phyloP scores from a whole-genome alignment of 2,888 invertebrate genomes.

The Ecliptopera silaceata region DNA sequence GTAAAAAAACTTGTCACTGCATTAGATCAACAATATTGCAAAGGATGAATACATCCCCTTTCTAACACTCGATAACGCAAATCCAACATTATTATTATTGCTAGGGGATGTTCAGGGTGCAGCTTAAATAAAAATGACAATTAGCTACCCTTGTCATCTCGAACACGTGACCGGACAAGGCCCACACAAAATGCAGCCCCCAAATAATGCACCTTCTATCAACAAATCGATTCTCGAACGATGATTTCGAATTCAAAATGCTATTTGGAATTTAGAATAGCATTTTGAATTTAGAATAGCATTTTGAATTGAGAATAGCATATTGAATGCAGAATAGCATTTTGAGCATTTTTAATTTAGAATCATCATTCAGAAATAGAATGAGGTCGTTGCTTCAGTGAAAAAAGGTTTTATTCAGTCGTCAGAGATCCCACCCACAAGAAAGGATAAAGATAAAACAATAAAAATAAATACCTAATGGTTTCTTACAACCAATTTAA shows the following conservation, averaged over 20 bases:
- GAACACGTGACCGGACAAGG: conserved; percentile 48
- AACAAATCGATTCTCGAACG: conserved; percentile 31
- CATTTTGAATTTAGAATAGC: no score
- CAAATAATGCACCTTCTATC: conserved; percentile 26
- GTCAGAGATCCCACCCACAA: conserved; percentile 25
- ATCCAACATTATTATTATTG: conserved; percentile 33
- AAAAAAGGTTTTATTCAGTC: conserved; percentile 27
- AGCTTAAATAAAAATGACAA: conserved; percentile 45
- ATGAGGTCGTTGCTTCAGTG: conserved; percentile 19
- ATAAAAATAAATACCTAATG: conserved; percentile 31
- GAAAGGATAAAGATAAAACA: conserved; percentile 26
- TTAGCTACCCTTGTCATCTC: conserved; percentile 43
- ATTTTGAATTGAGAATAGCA: no score
- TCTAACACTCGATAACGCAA: conserved; percentile 34
- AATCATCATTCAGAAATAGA: no score
- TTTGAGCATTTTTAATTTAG: no score
- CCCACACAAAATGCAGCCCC: conserved; percentile 33
- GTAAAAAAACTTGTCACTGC: conserved; percentile 11
- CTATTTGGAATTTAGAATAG: conserved; percentile 21
- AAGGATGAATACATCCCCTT: conserved; percentile 29
- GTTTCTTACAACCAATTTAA: conserved; percentile 29
- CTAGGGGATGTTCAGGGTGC: conserved; percentile 36
- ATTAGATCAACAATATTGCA: conserved; percentile 25
- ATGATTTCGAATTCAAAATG: conserved; percentile 26
- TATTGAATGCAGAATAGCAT: no score